A percentile compares a stretch with the other conserved stretches of the same genome.
phyloP scores from a whole-genome alignment of 2,113 vertebrate species.

The Podarcis muralis region DNA sequence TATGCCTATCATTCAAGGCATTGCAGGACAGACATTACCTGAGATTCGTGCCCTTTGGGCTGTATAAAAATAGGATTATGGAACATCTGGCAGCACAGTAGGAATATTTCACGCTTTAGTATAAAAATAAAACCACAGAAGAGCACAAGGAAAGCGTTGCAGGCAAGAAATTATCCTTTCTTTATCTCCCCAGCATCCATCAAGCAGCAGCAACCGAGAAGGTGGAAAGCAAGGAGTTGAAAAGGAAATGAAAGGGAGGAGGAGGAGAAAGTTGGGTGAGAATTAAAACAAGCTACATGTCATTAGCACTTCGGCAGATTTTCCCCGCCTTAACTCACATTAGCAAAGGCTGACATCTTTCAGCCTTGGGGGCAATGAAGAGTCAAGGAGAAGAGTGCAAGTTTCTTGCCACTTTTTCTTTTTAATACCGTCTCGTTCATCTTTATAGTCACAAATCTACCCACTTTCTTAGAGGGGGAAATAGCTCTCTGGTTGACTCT shows the following conservation, averaged over 20 bases:
- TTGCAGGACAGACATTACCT: slow-evolving; percentile 54
- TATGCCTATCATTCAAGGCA: slow-evolving; percentile 53
- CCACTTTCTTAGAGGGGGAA: not conserved
- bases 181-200: slow-evolving; percentile 70
- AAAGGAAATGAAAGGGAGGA: slow-evolving; percentile 2
- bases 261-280: slow-evolving; percentile 50
- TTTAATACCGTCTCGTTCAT: too few species aligned
- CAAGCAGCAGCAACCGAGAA: slow-evolving; percentile 62
- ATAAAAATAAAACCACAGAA: slow-evolving; percentile 75
- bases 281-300: slow-evolving; percentile 69
- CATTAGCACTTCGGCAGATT: slow-evolving; percentile 66
- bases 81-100: slow-evolving; percentile 77
- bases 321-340: slow-evolving; percentile 46
- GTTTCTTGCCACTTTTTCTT: not conserved
- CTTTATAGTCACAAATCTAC: not conserved
- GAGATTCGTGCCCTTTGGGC: slow-evolving; percentile 59
- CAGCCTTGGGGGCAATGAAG: slow-evolving; percentile 12
- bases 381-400: not conserved
- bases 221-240: slow-evolving; percentile 63
- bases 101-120: slow-evolving; percentile 74
- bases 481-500: not conserved
- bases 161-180: slow-evolving; percentile 75
- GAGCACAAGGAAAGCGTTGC: slow-evolving; percentile 71
- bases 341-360: slow-evolving; percentile 39
- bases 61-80: slow-evolving; percentile 73